Percentiles rank a stretch among this genome's conserved stretches.
phyloP scores from a whole-genome alignment of 2,888 invertebrate genomes.

The Neoitamus cyanurus region DNA sequence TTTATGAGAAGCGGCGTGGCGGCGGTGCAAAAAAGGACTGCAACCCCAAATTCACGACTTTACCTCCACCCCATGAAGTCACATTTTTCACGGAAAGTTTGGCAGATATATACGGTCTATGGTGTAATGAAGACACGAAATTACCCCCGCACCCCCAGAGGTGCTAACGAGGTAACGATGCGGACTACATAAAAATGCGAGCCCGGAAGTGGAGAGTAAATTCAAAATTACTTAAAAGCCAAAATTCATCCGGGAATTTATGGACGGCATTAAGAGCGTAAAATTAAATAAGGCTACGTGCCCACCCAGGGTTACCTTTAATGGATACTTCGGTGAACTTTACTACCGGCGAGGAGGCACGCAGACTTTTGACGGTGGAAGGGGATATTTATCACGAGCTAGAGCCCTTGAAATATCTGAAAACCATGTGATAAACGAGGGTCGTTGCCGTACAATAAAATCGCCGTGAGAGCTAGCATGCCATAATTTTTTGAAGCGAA shows the following conservation, averaged over 20 bases:
- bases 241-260: constrained; percentile 37
- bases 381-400: constrained; percentile 2
- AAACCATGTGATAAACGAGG: constrained; percentile 37
- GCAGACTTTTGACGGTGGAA: neutral
- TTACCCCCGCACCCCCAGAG: neutral
- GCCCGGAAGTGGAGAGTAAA: constrained; percentile 39
- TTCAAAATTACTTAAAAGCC: constrained; percentile 39
- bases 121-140: constrained; percentile 21
- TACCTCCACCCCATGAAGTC: neutral
- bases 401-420: neutral
- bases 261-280: constrained; percentile 38
- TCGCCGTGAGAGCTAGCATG: neutral
- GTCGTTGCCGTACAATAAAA: constrained; percentile 7
- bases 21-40: neutral
- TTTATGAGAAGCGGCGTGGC: neutral
- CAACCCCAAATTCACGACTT: neutral
- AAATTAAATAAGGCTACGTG: constrained; percentile 45
- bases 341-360: neutral
- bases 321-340: constrained; percentile 37
- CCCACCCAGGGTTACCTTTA: constrained; percentile 19
- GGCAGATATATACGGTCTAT: neutral
- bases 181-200: constrained; percentile 35
- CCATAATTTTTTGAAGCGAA: constrained; percentile 24
- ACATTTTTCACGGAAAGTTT: neutral
- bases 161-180: constrained; percentile 41